Base-by-base conservation (phyloP, 2,888 invertebrate species). In the Lasius platythorax region DNA sequence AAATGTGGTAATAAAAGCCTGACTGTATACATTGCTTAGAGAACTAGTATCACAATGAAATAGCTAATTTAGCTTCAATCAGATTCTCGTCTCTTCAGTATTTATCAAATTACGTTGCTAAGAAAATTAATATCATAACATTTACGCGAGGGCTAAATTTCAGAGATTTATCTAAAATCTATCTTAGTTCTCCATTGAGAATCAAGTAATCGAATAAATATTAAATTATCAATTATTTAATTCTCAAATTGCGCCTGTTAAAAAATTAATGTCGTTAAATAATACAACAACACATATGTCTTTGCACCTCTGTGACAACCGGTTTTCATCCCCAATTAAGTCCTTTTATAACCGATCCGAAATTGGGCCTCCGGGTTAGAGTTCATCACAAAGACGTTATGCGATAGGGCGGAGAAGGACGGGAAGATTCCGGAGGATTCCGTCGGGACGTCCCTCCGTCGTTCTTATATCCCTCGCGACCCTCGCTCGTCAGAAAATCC, bases 401-500 rank as follows among this genome's bases (percentile, higher is more conserved):
- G 28, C 50, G 50, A n/a, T n/a, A 46, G 61, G 46, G 15, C 12
- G 23, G 30, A 8, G 61, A 73, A 61, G 4, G 61, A 58, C 53
- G 73, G 40, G 30, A n/a, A 58, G 56, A 58, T 70, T 23, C 23
- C 78, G 43, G 6, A 79, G 43, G 33, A 58, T 79, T 76, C 15
- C 53, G 37, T 68, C 11, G 76, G 23, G 50, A 2, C 28, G n/a
- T 46, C 61, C 46, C 79, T 58, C 53, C 53, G 63, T 76, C 58
- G 63, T 81, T 66, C 64, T 72, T 30, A 66, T 67, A 61, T 30
- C 15, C 50, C 46, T 43, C 61, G n/a, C 73, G 46, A 58, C 61
- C 58, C 58, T 74, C 37, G 72, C 58, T 43, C 79, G 73, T 73
- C 82, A 64, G 83, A 84, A 76, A 85, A 86, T 91, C 90, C 91